Evolutionary conservation across 2,888 invertebrate species (phyloP).

Genomic region (Ochlodes sylvanus): DNA sequence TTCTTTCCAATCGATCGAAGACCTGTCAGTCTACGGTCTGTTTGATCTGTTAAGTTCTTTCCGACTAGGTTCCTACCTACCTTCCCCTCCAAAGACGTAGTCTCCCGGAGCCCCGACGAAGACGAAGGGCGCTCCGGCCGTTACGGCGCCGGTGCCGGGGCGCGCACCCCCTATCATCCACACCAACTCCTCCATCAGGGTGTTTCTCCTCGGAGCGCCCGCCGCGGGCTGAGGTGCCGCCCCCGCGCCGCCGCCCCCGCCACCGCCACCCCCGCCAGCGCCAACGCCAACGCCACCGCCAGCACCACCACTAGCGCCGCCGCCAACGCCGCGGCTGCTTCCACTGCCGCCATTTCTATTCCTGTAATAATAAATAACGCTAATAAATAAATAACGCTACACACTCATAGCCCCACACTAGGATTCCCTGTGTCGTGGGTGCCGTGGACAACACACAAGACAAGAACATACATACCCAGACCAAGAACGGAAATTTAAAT

Average conservation of each 20-base stretch:
- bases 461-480: no score
- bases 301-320: background rate
- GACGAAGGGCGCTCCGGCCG: constrained; percentile 75
- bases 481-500: no score
- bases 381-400: no score
- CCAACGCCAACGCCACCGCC: constrained; percentile 11
- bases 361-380: background rate
- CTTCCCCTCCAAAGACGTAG: constrained; percentile 80
- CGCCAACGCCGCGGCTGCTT: background rate
- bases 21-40: no score
- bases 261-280: constrained; percentile 3
- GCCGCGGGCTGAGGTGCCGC: background rate
- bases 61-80: constrained; percentile 46
- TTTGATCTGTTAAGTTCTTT: no score
- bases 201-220: constrained; percentile 45
- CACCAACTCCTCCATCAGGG: constrained; percentile 74
- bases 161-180: constrained; percentile 75
- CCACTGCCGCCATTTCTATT: background rate
- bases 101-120: constrained; percentile 79
- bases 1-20: no score
- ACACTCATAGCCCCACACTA: no score
- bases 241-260: background rate
- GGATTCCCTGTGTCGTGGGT: no score
- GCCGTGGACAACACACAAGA: no score
- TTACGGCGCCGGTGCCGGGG: constrained; percentile 59